Percentiles rank a stretch among this genome's conserved stretches.
These are phyloP conservation scores for Chaetops frenatus DNA, from an alignment of 2,113 vertebrate genomes.

Conservation along the genomic window DNA sequence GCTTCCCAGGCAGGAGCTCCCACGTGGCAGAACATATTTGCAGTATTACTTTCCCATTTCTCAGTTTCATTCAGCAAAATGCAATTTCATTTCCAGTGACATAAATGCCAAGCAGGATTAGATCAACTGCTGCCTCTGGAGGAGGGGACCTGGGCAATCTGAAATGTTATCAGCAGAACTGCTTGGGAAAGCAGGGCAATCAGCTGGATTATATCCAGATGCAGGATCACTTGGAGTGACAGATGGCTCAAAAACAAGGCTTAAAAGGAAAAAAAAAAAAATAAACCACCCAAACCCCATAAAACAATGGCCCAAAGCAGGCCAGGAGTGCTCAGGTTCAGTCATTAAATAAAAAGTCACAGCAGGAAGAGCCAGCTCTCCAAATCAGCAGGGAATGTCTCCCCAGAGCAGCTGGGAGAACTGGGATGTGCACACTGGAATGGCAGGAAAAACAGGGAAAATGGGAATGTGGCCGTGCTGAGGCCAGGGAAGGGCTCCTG, in stretches of 20 bases:
- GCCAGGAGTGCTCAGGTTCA: background rate
- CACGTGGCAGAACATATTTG: background rate
- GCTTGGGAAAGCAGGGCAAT: background rate
- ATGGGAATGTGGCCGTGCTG: rapidly evolving
- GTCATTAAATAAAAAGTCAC: background rate
- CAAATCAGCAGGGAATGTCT: background rate
- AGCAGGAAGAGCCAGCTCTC: background rate
- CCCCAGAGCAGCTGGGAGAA: background rate
- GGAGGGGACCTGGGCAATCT: background rate
- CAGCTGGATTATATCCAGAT: background rate
- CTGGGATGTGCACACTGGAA: background rate
- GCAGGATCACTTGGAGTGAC: background rate
- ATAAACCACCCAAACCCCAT: background rate
- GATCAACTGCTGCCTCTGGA: slow-evolving; percentile 20
- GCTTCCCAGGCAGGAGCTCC: background rate
- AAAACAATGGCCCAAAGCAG: background rate
- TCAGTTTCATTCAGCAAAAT: slow-evolving; percentile 41
- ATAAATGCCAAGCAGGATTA: slow-evolving; percentile 30
- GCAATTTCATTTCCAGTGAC: slow-evolving; percentile 53
- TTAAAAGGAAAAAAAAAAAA: background rate
- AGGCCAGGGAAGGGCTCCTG: background rate
- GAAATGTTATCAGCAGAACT: background rate
- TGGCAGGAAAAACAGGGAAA: background rate
- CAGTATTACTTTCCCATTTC: background rate
- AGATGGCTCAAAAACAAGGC: slow-evolving; percentile 7